phyloP scores from a whole-genome alignment of 2,888 invertebrate genomes.

The Melanostoma mellinum region DNA sequence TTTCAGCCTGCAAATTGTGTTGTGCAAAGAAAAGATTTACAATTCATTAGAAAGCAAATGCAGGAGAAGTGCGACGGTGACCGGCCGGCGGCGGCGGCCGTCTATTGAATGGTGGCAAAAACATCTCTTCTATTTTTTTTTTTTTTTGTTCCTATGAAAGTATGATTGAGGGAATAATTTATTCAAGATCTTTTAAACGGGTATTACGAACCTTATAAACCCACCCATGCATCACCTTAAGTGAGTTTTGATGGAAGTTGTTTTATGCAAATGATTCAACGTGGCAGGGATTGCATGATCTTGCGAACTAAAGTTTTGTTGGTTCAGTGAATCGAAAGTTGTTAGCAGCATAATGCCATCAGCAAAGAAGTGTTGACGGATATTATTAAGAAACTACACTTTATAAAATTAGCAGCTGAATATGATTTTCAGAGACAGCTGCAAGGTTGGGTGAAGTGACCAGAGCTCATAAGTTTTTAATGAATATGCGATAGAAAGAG shows the following conservation, averaged over 20 bases:
- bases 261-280: slow-evolving; percentile 55
- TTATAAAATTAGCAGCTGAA: background rate
- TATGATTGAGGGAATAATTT: slow-evolving; percentile 56
- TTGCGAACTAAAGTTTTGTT: slow-evolving; percentile 43
- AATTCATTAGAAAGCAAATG: slow-evolving; percentile 69
- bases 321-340: slow-evolving; percentile 30
- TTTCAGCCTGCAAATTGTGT: slow-evolving; percentile 64
- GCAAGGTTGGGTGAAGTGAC: too few species aligned
- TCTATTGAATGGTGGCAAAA: background rate
- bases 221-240: slow-evolving; percentile 57
- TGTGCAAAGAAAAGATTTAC: slow-evolving; percentile 72
- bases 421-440: background rate
- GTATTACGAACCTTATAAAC: slow-evolving; percentile 52
- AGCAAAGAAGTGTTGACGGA: slow-evolving; percentile 29
- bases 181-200: slow-evolving; percentile 61
- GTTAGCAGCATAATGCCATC: slow-evolving; percentile 19
- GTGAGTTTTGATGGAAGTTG: slow-evolving; percentile 30
- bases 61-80: background rate
- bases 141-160: slow-evolving; percentile 38
- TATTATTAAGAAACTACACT: slow-evolving; percentile 12
- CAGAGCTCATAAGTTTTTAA: too few species aligned
- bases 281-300: slow-evolving; percentile 37
- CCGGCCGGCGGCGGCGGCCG: background rate
- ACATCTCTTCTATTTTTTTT: background rate
- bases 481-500: too few species aligned